Evolutionary conservation across 2,888 invertebrate species (phyloP), one percentile per base, ranked within the genome.

Genomic region (Melieria picta): DNA sequence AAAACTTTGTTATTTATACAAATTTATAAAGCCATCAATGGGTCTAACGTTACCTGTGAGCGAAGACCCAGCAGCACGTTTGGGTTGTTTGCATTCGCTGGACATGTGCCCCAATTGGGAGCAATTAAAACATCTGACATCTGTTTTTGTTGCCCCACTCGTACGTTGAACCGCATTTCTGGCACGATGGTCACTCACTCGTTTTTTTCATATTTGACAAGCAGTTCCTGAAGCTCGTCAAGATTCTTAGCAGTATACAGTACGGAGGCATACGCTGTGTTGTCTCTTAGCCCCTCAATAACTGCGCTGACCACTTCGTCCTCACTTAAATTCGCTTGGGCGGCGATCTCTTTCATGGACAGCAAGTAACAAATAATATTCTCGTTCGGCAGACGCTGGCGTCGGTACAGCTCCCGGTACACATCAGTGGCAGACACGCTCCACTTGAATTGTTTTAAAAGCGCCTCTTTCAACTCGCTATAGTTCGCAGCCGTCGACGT

Each of bases 81-180:
- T 72, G 10, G 71, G 71, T 11, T 66, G 62, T 45, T 57, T 66
- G 50, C 71, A 72, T 46, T 67, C 56, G 52, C 16, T 47, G 10
- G 56, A 16, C 7, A 65, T n/a, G 9, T 69, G 61, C 11, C 69
- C 65, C 56, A 57, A 68, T 30, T 30, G 57, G 3, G 72, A 72
- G 52, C 73, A 75, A 68, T 75, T 75, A 61, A 63, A 75, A 50
- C 69, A 75, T 16, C 69, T 10, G 2, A 16, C 4, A 7, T 70
- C 52, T 63, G 65, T 3, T 11, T 65, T 55, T 43, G 45, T 16
- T 42, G 43, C n/a, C 4, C n/a, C 62, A 48, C 30, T 43, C n/a
- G 63, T 16, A 11, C 47, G 47, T 13, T 64, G 68, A 47, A n/a
- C 10, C 9, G 7, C 7, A 52, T 42, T 55, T 57, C 56, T 65